These are phyloP conservation scores for Drosophila austrosaltans DNA, from an alignment of 2,888 invertebrate genomes.

Conservation along the genomic window DNA sequence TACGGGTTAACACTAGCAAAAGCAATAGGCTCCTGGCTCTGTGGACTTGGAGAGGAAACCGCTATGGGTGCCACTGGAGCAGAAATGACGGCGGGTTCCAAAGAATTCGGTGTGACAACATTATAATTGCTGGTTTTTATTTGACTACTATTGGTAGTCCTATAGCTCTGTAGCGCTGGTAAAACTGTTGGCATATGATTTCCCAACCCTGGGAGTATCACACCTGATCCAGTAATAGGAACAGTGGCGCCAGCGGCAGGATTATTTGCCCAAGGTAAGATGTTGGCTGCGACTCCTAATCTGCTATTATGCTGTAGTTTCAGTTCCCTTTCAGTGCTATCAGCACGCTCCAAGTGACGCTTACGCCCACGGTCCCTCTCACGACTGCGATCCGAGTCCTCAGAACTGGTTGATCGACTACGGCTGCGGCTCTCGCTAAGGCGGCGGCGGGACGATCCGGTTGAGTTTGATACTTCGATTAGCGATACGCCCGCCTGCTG, in stretches of 20 bases:
- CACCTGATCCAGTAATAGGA: conserved; percentile 3
- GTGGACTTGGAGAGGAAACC: conserved; percentile 11
- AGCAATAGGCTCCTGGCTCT: conserved; percentile 66
- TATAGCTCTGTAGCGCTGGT: conserved; percentile 67
- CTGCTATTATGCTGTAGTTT: conserved; percentile 34
- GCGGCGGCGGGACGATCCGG: conserved; percentile 23
- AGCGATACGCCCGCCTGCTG: conserved; percentile 80
- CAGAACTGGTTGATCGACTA: conserved; percentile 74
- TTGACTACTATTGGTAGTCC: conserved; percentile 45
- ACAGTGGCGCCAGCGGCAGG: conserved; percentile 2
- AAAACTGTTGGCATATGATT: conserved; percentile 38
- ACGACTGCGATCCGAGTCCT: conserved; percentile 67
- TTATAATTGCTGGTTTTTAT: conserved; percentile 69
- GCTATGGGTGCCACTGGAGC: not conserved
- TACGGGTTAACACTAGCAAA: conserved; percentile 81
- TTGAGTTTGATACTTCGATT: conserved; percentile 35
- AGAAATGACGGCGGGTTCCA: conserved; percentile 11
- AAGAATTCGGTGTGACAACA: conserved; percentile 44
- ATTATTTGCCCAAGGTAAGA: conserved; percentile 53
- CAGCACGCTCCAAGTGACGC: conserved; percentile 78
- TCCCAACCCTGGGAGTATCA: conserved; percentile 20
- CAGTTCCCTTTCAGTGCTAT: conserved; percentile 60
- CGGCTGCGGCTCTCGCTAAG: conserved; percentile 74
- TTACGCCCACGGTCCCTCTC: conserved; percentile 81
- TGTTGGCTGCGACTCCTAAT: not conserved